Evolutionary conservation across 2,797 vertebrate genomes (phyloP).

Genomic region (Hirundo rustica): DNA sequence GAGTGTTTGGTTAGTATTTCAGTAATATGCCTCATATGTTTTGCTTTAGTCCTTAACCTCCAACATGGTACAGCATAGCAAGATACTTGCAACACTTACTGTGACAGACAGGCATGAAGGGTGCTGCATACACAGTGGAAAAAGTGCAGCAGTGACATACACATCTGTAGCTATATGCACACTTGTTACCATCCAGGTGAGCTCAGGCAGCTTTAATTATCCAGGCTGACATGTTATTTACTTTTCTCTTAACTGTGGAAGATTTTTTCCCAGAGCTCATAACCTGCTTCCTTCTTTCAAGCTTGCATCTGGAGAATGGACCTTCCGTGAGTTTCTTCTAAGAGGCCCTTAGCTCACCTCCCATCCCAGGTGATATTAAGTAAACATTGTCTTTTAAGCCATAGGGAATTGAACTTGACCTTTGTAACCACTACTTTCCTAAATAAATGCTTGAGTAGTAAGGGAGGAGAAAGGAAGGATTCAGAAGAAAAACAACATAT

Average conservation of each 20-base stretch:
- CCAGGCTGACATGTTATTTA: background rate
- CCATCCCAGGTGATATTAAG: background rate
- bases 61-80: background rate
- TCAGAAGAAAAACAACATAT: background rate
- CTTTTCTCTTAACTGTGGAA: background rate
- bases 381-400: background rate
- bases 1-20: background rate
- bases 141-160: background rate
- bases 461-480: background rate
- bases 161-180: background rate
- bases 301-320: background rate
- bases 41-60: background rate
- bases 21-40: background rate
- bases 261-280: background rate
- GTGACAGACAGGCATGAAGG: background rate
- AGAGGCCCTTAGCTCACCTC: background rate
- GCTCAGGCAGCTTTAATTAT: background rate
- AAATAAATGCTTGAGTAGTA: background rate
- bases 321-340: rapidly evolving
- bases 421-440: background rate
- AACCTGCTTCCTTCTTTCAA: background rate
- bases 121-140: background rate
- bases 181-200: background rate
- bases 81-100: background rate
- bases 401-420: background rate